Percentiles rank a stretch among this genome's conserved stretches.
phyloP scores from a whole-genome alignment of 2,797 vertebrate species.

The Okamejei kenojei region DNA sequence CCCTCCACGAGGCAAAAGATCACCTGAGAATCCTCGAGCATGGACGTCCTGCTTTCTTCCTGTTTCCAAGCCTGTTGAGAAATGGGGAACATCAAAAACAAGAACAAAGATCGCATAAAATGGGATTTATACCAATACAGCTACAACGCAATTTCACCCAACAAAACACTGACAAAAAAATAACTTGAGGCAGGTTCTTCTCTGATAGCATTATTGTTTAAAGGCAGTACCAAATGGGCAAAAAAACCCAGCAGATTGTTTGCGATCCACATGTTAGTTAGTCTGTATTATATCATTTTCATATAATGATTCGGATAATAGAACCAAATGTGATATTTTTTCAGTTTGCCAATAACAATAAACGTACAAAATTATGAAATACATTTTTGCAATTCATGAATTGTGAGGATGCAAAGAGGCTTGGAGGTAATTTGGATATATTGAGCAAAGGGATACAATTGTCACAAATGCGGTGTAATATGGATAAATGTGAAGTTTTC shows the following conservation, averaged over 20 bases:
- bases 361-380: too few relatives aligned
- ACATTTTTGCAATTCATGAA: too few relatives aligned
- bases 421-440: too few relatives aligned
- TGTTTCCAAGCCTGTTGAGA: not conserved
- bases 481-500: too few relatives aligned
- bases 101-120: not conserved
- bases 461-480: too few relatives aligned
- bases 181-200: not conserved
- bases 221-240: not conserved
- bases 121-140: not conserved
- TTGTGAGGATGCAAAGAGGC: too few relatives aligned
- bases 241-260: not conserved
- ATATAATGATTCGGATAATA: too few relatives aligned
- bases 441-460: too few relatives aligned
- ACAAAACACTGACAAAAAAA: not conserved
- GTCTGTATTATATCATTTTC: not conserved
- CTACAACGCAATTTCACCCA: not conserved
- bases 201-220: not conserved
- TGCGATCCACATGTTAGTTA: too few relatives aligned
- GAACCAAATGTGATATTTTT: too few relatives aligned
- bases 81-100: not conserved
- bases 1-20: not conserved
- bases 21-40: constrained; percentile 6
- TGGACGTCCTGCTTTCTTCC: not conserved
- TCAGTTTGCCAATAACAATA: too few relatives aligned